phyloP scores from a whole-genome alignment of 1,140 invertebrate species.

The Zaprionus africanus region DNA sequence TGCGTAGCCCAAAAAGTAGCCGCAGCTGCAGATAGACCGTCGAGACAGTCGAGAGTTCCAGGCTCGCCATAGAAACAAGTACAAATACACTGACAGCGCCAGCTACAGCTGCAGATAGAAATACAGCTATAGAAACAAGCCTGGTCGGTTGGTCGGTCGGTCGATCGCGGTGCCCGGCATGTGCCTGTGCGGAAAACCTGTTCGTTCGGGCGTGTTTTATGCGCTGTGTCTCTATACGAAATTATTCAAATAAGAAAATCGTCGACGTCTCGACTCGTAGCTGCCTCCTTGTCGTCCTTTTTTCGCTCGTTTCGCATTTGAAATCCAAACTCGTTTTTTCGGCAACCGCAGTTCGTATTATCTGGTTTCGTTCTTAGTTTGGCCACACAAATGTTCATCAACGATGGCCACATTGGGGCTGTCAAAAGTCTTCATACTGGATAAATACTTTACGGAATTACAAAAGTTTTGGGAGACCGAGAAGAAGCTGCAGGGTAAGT shows the following conservation, averaged over 20 bases:
- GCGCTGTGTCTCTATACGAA: constrained; percentile 57
- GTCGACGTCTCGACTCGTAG: constrained; percentile 41
- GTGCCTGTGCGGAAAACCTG: constrained; percentile 76
- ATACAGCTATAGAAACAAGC: constrained; percentile 9
- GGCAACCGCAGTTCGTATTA: constrained; percentile 33
- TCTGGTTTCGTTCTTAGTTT: constrained; percentile 39
- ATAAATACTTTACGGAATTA: constrained; percentile 98
- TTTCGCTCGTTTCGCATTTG: constrained; percentile 38
- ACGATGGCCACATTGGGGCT: constrained; percentile 93
- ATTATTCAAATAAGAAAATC: constrained; percentile 82
- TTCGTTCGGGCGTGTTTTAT: constrained; percentile 57
- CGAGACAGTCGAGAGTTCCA: constrained; percentile 26
- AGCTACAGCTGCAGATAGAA: constrained; percentile 43
- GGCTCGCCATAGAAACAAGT: constrained; percentile 20
- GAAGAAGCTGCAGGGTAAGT: constrained; percentile 96
- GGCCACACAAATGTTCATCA: constrained; percentile 81
- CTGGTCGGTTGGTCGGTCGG: constrained; percentile 24
- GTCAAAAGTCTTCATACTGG: constrained; percentile 98
- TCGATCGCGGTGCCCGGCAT: constrained; percentile 27
- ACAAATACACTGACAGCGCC: constrained; percentile 32
- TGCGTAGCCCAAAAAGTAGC: constrained; percentile 47
- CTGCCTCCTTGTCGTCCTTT: constrained; percentile 44
- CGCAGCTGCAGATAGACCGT: constrained; percentile 51
- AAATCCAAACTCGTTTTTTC: constrained; percentile 58
- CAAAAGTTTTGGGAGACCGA: constrained; percentile 99